Evolutionary conservation across 2,797 vertebrate genomes (phyloP), one percentile per base, ranked within the genome.

Genomic region (Xenentodon cancila): DNA sequence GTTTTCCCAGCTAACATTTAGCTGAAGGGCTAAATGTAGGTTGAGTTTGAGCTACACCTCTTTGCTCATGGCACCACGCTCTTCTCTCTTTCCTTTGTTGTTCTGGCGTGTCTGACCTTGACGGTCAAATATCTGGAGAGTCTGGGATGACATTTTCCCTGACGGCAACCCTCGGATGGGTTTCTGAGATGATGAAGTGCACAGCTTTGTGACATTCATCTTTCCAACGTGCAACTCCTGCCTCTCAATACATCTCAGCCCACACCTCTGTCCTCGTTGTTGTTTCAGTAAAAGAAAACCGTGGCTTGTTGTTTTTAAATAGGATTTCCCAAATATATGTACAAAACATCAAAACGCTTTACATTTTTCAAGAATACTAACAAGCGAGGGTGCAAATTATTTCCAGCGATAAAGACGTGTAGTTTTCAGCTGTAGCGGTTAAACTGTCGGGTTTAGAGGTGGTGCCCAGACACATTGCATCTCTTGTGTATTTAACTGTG

Each of bases 181-280:
- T 68, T 79, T 75, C 81, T 77, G 82, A 82, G 88, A 93, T 92
- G 92, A 93, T 93, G 88, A 92, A 93, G 68, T 91, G 69, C 74
- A 16, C 66, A 57, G 79, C 63, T 56, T 54, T 59, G 70, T 80
- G 75, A 79, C 89, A 92, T 94, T 91, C 85, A 93, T 93, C 91
- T 92, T 86, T 83, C 68, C 79, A 59, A 47, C 79, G 43, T 68
- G 32, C 42, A 58, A 68, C 84, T 84, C 75, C 78, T 81, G 13
- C 59, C 70, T 82, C 59, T 67, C 66, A 70, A 15, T 37, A 57
- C 65, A 74, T 73, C 62, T 61, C 62, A 51, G n/a, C 20, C 21
- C 59, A 53, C 53, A 43, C 66, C 51, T 53, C 18, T 57, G 60
- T 60, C 62, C 47, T 64, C 25, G 20, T 49, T 43, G 66, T 68